phyloP scores from a whole-genome alignment of 2,888 invertebrate species.

The Aelia acuminata region DNA sequence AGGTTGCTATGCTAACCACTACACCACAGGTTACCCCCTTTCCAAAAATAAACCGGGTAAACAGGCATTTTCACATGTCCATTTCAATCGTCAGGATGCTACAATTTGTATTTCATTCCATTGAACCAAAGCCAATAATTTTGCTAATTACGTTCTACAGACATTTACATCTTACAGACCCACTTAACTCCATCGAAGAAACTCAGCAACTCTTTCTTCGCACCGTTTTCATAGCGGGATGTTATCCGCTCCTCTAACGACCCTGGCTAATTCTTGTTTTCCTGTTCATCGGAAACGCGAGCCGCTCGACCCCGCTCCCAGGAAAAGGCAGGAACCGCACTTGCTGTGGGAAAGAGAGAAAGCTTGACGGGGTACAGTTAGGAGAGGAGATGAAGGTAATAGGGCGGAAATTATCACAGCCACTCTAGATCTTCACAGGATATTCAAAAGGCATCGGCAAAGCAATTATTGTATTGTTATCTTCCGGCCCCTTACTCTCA shows the following conservation, averaged over 20 bases:
- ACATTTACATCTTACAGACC: not conserved
- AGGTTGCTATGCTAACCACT: no score
- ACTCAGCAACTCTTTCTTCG: not conserved
- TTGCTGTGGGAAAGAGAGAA: constrained; percentile 24
- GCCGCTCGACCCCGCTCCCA: not conserved
- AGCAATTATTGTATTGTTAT: not conserved
- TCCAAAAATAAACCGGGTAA: no score
- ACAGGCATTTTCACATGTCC: no score
- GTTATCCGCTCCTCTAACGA: not conserved
- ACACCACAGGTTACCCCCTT: no score
- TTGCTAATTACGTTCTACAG: no score
- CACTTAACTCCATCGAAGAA: not conserved
- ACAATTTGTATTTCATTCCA: no score
- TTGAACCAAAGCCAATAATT: no score
- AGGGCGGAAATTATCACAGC: not conserved
- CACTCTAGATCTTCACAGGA: not conserved
- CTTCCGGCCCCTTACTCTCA: not conserved
- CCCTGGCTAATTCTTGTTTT: not conserved
- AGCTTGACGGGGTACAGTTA: constrained; percentile 22
- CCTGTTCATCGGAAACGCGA: not conserved
- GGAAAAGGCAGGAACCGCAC: not conserved
- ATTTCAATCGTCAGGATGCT: no score
- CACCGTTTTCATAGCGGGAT: not conserved
- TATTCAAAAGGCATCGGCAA: not conserved
- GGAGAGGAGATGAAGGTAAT: not conserved